Base-by-base conservation (phyloP, 2,888 invertebrate genomes). In the Strigamia transsilvanica region DNA sequence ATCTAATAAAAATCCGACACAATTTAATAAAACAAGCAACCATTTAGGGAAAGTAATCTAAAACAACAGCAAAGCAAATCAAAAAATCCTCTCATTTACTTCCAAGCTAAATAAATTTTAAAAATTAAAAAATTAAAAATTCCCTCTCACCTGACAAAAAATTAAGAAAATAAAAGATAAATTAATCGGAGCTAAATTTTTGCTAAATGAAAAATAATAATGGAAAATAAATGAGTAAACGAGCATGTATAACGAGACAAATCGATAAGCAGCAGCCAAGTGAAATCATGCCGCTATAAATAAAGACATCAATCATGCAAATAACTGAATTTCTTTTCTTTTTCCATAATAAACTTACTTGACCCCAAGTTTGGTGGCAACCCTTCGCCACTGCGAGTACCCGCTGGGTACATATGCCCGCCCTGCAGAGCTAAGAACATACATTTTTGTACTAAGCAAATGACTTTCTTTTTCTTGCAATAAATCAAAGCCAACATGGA, bases 351-450 rank as follows among this genome's bases (percentile, higher is more conserved):
- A 27, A 66, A 95, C 95, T 94, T 94, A 95, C 95, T 95, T 94
- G 91, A 96, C 95, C 92, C 95, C 95, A 89, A 95, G 93, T 90
- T 95, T 95, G 90, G 94, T 94, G 89, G 95, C 95, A 90, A 95
- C 95, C 90, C 95, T 93, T 88, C 94, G 93, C 95, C 95, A 96
- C 91, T 95, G 95, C 81, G 87, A 86, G 84, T 86, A 86, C 79
- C 87, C 87, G 84, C 85, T 85, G 82, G 85, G 85, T 82, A 85
- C 83, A 83, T 85, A 85, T 82, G 83, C 84, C 83, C 84, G 85
- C 83, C 85, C 84, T 78, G 84, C 80, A 32, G 84, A 82, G 82
- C 85, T 85, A 83, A n/a, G 80, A 80, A 66, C 81, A 83, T 61
- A 82, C 38, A 81, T 73, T 73, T 73, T n/a, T 73, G 73, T 73